phyloP scores from a whole-genome alignment of 2,113 vertebrate genomes.

The Dasypus novemcinctus region DNA sequence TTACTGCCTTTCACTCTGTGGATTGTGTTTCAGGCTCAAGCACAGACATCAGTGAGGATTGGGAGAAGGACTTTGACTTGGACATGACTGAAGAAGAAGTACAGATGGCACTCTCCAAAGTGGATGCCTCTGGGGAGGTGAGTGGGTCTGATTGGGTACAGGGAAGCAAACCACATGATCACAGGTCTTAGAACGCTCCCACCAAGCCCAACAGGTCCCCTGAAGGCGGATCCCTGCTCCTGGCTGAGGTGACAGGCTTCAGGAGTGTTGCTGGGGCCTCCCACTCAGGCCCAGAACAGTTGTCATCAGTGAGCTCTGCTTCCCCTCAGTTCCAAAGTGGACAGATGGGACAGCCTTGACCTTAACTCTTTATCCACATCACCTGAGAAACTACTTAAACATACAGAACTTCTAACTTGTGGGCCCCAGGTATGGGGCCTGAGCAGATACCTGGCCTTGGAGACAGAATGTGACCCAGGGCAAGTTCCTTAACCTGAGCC shows the following conservation, averaged over 20 bases:
- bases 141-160: constrained; percentile 41
- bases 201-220: background rate
- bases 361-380: background rate
- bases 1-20: background rate
- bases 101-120: constrained; percentile 93
- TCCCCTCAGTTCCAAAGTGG: background rate
- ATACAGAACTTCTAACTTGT: background rate
- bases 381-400: background rate
- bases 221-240: background rate
- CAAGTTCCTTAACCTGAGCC: background rate
- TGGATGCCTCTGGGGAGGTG: constrained; percentile 92
- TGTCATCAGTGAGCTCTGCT: background rate
- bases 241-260: background rate
- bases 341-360: background rate
- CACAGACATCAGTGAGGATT: constrained; percentile 98
- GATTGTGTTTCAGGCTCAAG: constrained; percentile 90
- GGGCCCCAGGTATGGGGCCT: background rate
- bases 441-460: constrained; percentile 19
- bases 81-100: constrained; percentile 99
- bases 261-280: background rate
- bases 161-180: fast-evolving
- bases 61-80: constrained; percentile 99
- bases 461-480: background rate
- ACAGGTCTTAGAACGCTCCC: background rate
- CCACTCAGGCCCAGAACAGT: background rate